These are phyloP conservation scores for Malurus splendens DNA, from an alignment of 2,797 vertebrate genomes.

Conservation along the genomic window DNA sequence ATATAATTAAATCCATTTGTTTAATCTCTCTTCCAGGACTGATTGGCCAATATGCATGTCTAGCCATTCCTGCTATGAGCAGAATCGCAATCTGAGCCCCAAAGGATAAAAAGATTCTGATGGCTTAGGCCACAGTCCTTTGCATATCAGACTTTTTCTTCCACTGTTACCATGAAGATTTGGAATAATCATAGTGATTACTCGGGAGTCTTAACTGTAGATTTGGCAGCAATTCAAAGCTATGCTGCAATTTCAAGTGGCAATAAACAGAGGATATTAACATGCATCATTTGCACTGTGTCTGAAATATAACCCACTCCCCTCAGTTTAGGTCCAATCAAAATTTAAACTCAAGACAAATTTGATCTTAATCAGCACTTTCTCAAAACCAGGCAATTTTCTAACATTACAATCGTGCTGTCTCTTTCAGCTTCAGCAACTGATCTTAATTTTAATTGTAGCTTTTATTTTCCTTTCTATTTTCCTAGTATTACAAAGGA, in stretches of 20 bases:
- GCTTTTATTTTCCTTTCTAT: not conserved
- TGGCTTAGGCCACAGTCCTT: not conserved
- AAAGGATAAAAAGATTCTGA: constrained; percentile 1
- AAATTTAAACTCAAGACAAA: constrained; percentile 43
- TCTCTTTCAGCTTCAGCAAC: constrained; percentile 8
- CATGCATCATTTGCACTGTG: constrained; percentile 34
- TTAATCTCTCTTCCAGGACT: constrained; percentile 6
- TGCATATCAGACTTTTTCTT: not conserved
- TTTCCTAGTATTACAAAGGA: not conserved
- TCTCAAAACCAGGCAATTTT: constrained; percentile 30
- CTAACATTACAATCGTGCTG: not conserved
- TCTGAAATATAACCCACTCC: constrained; percentile 22
- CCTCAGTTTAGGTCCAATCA: constrained; percentile 24
- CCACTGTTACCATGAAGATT: constrained; percentile 13
- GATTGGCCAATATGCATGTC: not conserved
- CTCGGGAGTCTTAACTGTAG: constrained; percentile 31
- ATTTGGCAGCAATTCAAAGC: constrained; percentile 50
- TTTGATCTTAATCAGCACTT: constrained; percentile 55
- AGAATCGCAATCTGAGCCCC: not conserved
- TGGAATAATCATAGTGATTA: constrained; percentile 51
- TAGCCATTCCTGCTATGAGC: not conserved
- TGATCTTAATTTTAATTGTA: constrained; percentile 7
- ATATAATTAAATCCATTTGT: not conserved
- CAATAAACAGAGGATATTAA: constrained; percentile 51
- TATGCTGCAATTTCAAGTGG: constrained; percentile 41